Evolutionary conservation across 2,888 invertebrate genomes (phyloP).

Genomic region (Ormyrus labotus): DNA sequence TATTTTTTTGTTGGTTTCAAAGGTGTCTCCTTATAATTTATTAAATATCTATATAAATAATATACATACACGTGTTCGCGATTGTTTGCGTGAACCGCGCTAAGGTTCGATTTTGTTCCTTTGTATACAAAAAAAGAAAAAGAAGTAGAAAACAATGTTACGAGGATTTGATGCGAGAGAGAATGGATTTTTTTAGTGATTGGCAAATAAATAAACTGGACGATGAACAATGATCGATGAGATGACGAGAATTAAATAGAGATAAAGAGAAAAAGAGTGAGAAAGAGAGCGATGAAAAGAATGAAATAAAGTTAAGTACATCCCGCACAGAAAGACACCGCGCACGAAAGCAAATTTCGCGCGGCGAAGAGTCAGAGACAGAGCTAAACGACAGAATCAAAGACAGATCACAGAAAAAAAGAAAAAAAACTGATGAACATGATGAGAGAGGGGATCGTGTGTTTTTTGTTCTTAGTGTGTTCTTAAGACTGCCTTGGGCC

Average conservation of each 20-base stretch:
- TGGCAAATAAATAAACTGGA: conserved; percentile 50
- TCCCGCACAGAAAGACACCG: no score
- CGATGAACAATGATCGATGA: conserved; percentile 35
- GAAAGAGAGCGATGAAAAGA: conserved; percentile 22
- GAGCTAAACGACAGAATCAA: not conserved
- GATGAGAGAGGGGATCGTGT: conserved; percentile 7
- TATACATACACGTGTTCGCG: conserved; percentile 64
- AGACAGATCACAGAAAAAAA: conserved; percentile 27
- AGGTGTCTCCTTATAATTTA: conserved; percentile 67
- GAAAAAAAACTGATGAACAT: not conserved
- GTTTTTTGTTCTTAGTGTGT: not conserved
- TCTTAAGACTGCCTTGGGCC: conserved; percentile 1
- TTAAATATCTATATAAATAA: conserved; percentile 68
- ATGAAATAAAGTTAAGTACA: conserved; percentile 17
- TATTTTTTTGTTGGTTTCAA: conserved; percentile 51
- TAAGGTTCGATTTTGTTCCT: conserved; percentile 58
- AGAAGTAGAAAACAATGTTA: not conserved
- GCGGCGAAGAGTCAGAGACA: not conserved
- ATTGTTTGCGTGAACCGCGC: conserved; percentile 35
- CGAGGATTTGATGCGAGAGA: conserved; percentile 16
- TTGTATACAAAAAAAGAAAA: conserved; percentile 7
- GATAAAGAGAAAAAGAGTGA: conserved; percentile 4
- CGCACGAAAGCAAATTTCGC: no score
- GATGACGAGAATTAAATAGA: conserved; percentile 17
- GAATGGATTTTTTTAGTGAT: conserved; percentile 15